These are phyloP conservation scores for Pomacea canaliculata DNA, from an alignment of 2,888 invertebrate species.

Conservation along the genomic window DNA sequence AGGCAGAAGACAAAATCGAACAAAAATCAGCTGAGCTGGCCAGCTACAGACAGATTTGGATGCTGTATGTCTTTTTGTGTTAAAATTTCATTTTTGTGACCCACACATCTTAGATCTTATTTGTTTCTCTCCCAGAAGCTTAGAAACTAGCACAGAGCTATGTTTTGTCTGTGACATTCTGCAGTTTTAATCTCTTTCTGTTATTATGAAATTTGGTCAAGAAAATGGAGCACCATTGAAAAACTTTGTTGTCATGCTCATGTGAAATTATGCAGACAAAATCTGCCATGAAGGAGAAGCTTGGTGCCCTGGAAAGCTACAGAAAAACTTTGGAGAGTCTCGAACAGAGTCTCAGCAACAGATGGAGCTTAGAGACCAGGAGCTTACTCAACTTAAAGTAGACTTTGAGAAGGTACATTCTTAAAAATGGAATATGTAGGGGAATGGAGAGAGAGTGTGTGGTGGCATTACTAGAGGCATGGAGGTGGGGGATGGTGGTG, in stretches of 20 bases:
- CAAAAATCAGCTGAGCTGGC: constrained; percentile 36
- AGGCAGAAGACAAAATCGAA: constrained; percentile 44
- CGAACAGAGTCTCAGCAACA: constrained; percentile 50
- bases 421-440: not conserved
- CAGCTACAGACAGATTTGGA: constrained; percentile 37
- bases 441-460: not conserved
- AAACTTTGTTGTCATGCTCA: too few relatives aligned
- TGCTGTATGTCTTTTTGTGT: constrained; percentile 12
- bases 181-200: not conserved
- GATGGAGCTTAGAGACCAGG: constrained; percentile 55
- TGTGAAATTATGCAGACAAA: constrained; percentile 35
- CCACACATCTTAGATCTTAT: too few relatives aligned
- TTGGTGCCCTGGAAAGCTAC: constrained; percentile 39
- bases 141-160: too few relatives aligned
- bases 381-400: constrained; percentile 49
- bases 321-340: constrained; percentile 50
- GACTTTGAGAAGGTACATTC: constrained; percentile 58
- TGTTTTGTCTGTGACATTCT: not conserved
- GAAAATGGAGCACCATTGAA: too few relatives aligned
- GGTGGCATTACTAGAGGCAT: not conserved
- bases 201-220: too few relatives aligned
- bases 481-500: not conserved
- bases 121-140: too few relatives aligned
- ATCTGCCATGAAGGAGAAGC: constrained; percentile 41
- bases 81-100: too few relatives aligned